Percentiles rank a stretch among this genome's conserved stretches.
These are phyloP conservation scores for Delphinapterus leucas DNA, from an alignment of 2,113 vertebrate genomes.

Conservation along the genomic window DNA sequence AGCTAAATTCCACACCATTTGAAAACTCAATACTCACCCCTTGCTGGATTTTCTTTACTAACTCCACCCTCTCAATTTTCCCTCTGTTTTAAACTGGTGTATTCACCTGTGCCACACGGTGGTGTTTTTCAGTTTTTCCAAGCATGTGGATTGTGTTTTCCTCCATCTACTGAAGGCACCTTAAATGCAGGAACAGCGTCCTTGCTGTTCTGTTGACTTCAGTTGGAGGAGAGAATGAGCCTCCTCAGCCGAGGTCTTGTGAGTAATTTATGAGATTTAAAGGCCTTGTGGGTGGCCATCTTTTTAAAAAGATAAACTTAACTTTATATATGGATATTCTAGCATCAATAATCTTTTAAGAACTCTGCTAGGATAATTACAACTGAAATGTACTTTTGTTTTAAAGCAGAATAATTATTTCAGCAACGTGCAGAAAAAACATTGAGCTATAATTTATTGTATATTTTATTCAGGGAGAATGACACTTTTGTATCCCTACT, in stretches of 20 bases:
- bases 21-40: background rate
- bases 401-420: background rate
- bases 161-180: background rate
- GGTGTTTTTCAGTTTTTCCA: background rate
- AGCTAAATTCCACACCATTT: background rate
- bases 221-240: background rate
- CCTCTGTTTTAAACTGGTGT: background rate
- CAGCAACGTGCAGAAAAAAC: background rate
- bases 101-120: background rate
- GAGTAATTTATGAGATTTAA: background rate
- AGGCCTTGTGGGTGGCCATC: background rate
- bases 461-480: constrained; percentile 27
- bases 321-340: background rate
- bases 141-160: background rate
- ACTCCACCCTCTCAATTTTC: background rate
- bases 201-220: background rate
- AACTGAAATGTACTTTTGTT: background rate
- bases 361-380: background rate
- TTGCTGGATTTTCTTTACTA: background rate
- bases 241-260: background rate
- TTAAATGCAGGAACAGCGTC: background rate
- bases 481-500: constrained; percentile 49
- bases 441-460: background rate
- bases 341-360: background rate
- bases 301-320: background rate